Evolutionary conservation across 1,140 invertebrate genomes (phyloP).

Genomic region (Ylistrum balloti): DNA sequence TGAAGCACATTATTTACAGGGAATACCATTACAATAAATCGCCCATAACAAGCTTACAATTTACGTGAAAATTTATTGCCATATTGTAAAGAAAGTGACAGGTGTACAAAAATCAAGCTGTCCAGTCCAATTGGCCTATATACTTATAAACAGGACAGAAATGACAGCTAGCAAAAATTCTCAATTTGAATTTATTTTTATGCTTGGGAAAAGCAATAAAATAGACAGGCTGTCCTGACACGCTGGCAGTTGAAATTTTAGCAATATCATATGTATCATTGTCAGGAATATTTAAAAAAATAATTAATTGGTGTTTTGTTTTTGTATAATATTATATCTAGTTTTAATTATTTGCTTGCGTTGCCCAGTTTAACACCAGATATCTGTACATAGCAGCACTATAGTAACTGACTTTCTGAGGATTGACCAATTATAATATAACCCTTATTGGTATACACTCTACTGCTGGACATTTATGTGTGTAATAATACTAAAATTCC

Average conservation of each 20-base stretch:
- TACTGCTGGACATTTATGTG: background rate
- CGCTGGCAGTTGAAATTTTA: conserved; percentile 19
- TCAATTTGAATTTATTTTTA: conserved; percentile 22
- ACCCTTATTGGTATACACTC: background rate
- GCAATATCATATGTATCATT: background rate
- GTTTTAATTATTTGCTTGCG: background rate
- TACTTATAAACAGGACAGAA: background rate
- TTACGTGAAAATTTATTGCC: conserved; percentile 19
- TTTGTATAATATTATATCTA: background rate
- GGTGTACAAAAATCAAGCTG: background rate
- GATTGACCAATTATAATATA: conserved; percentile 1
- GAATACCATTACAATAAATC: background rate
- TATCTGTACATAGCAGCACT: background rate
- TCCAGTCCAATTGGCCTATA: background rate
- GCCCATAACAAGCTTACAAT: background rate
- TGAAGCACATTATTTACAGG: conserved; percentile 24
- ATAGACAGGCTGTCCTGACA: background rate
- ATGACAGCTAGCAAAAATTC: background rate
- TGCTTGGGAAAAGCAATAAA: background rate
- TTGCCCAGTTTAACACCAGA: background rate
- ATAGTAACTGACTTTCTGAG: background rate
- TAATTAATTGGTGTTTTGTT: conserved; percentile 40
- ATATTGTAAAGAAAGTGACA: background rate
- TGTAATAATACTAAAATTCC: conserved; percentile 29
- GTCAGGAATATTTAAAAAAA: background rate